These are phyloP conservation scores for Falco biarmicus DNA, from an alignment of 2,797 vertebrate species.

Conservation along the genomic window DNA sequence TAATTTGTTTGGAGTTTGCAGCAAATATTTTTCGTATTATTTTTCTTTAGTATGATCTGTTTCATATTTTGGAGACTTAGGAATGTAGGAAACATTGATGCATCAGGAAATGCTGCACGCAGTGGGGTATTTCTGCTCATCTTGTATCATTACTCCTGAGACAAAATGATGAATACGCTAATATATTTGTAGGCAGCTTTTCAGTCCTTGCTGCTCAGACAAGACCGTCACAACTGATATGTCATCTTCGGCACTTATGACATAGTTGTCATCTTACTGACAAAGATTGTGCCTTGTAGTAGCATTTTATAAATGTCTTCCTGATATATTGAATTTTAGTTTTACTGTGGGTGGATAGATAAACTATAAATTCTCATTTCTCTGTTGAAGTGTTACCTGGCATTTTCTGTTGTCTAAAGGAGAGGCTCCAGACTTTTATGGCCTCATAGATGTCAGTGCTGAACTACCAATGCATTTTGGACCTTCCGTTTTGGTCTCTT, in stretches of 20 bases:
- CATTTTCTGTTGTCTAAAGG: background rate
- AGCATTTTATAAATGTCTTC: background rate
- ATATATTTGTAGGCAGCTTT: conserved; percentile 12
- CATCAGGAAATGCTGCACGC: conserved; percentile 37
- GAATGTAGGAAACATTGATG: conserved; percentile 63
- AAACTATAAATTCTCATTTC: background rate
- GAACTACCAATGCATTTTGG: background rate
- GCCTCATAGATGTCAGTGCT: background rate
- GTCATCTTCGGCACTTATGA: accelerated
- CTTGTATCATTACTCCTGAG: conserved; percentile 60
- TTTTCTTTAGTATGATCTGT: conserved; percentile 39
- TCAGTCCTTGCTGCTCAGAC: conserved; percentile 4
- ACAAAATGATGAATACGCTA: background rate
- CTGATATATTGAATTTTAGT: background rate
- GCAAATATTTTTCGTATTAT: conserved; percentile 37
- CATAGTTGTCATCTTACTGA: accelerated
- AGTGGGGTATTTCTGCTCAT: conserved; percentile 34
- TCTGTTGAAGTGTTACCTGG: background rate
- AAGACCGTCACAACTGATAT: background rate
- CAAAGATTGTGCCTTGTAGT: background rate
- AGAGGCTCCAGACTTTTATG: background rate
- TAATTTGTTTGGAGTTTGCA: conserved; percentile 58
- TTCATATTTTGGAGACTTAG: conserved; percentile 53
- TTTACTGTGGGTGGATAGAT: background rate
- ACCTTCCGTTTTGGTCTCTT: background rate